Evolutionary conservation across 2,113 vertebrate species (phyloP), one percentile per base, ranked within the genome.

Genomic region (Erpornis zantholeuca): DNA sequence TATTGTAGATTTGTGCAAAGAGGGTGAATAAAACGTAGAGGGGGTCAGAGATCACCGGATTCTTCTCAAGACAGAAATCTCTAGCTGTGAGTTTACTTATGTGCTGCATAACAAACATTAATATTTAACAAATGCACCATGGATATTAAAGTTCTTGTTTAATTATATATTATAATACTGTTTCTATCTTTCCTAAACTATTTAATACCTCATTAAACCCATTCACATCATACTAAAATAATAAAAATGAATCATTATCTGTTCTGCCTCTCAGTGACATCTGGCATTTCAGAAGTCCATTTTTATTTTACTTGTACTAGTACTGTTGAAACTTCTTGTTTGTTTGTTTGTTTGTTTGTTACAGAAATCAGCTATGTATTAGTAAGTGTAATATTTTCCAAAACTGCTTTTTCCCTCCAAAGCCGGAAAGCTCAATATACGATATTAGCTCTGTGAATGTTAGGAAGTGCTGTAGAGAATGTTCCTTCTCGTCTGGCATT

Each of bases 121-220:
- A 33, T 77, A 88, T 83, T 86, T 78, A 63, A 57, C 33, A 90
- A 76, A 45, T 17, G 15, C 6, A 80, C 40, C n/a, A 33, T 78
- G 23, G 21, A 35, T 77, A 59, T 66, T 61, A 40, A 87, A 69
- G 38, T 54, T 76, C 23, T 83, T 66, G 4, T 23, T 88, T 90
- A 86, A 63, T 88, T 86, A n/a, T 92, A 15, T 70, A 12, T 73
- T 73, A 9, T 60, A 65, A 52, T 90, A 73, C 56, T 73, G 42
- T 86, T 92, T 82, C 73, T 93, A 6, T 49, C 54, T 83, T 83
- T 90, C 4, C 47, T 81, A 47, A 93, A 92, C 44, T 11, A 71
- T 77, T 82, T 86, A 76, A 63, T 94, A 59, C 54, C 33, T 92
- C 47, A 47, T 94, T 94, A 93, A 95, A 86, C 42, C 29, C 29